Evolutionary conservation across 23 tunicate species (phyloP).

Genomic region (Ciona savignyi): DNA sequence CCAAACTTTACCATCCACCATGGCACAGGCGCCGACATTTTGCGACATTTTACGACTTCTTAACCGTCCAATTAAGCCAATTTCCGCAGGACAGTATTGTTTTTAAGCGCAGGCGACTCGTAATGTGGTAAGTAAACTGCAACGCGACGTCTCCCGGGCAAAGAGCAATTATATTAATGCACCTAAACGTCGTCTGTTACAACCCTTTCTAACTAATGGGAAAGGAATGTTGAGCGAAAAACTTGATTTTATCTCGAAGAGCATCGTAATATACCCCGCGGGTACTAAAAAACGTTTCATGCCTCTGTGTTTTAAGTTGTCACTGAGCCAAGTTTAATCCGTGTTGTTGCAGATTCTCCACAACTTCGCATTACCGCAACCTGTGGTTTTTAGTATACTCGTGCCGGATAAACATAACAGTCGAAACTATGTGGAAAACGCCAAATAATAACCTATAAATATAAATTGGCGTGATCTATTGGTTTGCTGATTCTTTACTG

Average conservation of each 20-base stretch:
- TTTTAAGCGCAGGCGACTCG: not conserved
- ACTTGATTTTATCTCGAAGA: not conserved
- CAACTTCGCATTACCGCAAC: not conserved
- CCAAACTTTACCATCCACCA: not conserved
- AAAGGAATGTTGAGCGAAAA: not conserved
- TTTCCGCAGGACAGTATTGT: not conserved
- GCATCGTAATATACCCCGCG: not conserved
- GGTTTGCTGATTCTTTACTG: too few species aligned
- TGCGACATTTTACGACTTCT: not conserved
- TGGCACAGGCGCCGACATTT: not conserved
- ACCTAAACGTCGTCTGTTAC: not conserved
- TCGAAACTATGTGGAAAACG: not conserved
- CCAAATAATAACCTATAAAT: too few species aligned
- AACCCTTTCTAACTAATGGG: not conserved
- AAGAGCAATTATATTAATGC: not conserved
- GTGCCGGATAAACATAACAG: not conserved
- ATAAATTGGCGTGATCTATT: too few species aligned
- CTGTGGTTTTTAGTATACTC: not conserved
- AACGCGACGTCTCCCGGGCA: not conserved
- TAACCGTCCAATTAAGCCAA: not conserved
- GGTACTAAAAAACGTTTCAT: not conserved
- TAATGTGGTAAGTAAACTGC: too few species aligned
- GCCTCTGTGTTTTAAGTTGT: not conserved
- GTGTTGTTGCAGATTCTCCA: not conserved
- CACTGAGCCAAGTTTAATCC: not conserved